Evolutionary conservation across 1,140 invertebrate species (phyloP).

Genomic region (Druon quercuslanigerum): DNA sequence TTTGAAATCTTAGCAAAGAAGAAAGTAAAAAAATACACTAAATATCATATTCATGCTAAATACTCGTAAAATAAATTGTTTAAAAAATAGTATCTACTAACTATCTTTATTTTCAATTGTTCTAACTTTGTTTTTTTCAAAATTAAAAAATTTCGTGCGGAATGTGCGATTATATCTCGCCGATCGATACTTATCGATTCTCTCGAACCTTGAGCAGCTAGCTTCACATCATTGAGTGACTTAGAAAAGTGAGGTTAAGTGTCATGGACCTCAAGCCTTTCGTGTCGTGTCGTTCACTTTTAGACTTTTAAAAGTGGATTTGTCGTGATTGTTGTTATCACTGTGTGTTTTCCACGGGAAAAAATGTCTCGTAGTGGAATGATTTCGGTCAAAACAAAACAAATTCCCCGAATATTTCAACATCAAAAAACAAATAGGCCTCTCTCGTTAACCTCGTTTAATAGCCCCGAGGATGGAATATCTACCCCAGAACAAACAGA

Average conservation of each 20-base stretch:
- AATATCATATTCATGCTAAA: no score
- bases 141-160: not conserved
- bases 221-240: not conserved
- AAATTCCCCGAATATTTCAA: conserved; percentile 59
- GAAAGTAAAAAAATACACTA: no score
- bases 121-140: no score
- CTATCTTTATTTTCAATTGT: no score
- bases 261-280: not conserved
- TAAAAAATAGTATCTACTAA: no score
- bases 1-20: no score
- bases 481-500: not conserved
- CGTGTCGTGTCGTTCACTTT: not conserved
- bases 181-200: not conserved
- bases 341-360: conserved; percentile 35
- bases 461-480: conserved; percentile 21
- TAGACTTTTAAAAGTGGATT: not conserved
- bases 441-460: conserved; percentile 29
- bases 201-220: not conserved
- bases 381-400: conserved; percentile 57
- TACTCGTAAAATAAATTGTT: no score
- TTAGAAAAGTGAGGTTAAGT: conserved; percentile 6
- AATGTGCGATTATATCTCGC: not conserved
- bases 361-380: conserved; percentile 65
- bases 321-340: no score
- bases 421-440: conserved; percentile 41